Base-by-base conservation (phyloP, 2,888 invertebrate species). In the Auanema freiburgensis region DNA sequence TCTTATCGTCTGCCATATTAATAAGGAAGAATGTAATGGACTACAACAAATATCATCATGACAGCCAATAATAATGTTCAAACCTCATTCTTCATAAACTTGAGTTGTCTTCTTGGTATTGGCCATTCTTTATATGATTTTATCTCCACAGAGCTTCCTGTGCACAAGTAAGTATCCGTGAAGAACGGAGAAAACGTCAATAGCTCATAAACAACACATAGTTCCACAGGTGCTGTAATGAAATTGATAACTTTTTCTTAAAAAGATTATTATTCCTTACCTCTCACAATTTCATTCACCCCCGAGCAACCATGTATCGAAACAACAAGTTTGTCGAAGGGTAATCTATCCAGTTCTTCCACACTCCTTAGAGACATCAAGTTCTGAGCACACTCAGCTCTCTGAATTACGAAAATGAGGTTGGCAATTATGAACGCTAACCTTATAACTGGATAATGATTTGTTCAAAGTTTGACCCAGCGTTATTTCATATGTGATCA, bases 1-100 rank as follows among this genome's bases (percentile, higher is more conserved):
- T 63, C 18, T 63, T 55, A n/a, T 67, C 64, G 40, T 65, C 67
- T 16, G 54, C 54, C 40, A 46, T 55, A 16, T 74, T 66, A 49
- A 76, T 62, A 8, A 79, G 56, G 61, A 67, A 79, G 57, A 79
- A 65, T 12, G 63, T 59, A 12, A 79, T 71, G 11, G 63, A 71
- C 78, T 78, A 65, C 56, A 72, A 59, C n/a, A 16, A 44, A 44
- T 6, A 6, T n/a, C 1, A 11, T 16, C 12, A 16, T 21, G 40
- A 54, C 23, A 54, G 4, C 40, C 6, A 12, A 12, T 11, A 57
- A 18, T 1, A 3, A 42, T 1, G 33, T n/a, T n/a, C 16, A 6
- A 41, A 56, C 14, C 16, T 16, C 0, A 3, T 57, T 43, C 44
- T 44, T 46, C 23, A 18, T 56, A 50, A 14, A 57, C 56, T 5